Conservation (phyloP, 2,888 invertebrate species). For the Unio pictorum region DNA sequence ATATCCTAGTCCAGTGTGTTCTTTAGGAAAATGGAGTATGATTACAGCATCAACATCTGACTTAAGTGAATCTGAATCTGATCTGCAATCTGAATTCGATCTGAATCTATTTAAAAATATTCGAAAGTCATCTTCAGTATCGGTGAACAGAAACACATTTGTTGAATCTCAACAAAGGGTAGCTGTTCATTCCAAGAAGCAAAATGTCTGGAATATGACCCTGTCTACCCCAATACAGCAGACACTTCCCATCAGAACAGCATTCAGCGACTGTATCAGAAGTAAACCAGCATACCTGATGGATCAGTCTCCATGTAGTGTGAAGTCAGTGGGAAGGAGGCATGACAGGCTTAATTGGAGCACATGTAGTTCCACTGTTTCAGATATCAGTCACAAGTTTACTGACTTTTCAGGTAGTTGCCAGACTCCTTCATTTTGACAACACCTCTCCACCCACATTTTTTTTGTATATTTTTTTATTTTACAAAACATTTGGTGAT, state of each 20-base stretch:
- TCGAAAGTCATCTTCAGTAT: conserved; percentile 3
- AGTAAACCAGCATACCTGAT: conserved; percentile 13
- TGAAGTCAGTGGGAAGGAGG: conserved; percentile 20
- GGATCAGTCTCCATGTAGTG: conserved; percentile 14
- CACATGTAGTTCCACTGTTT: not conserved
- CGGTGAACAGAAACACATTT: not conserved
- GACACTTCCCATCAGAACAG: conserved; percentile 21
- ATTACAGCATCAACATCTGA: no score
- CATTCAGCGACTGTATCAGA: conserved; percentile 36
- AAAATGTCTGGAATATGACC: conserved; percentile 11
- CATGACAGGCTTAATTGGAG: not conserved
- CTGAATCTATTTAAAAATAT: conserved; percentile 28
- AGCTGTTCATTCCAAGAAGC: conserved; percentile 3
- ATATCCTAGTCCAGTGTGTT: no score
- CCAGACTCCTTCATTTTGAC: no score
- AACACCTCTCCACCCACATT: no score
- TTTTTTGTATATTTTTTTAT: no score
- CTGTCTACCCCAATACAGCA: conserved; percentile 10
- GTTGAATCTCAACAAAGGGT: not conserved
- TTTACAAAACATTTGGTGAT: no score
- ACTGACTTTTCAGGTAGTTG: not conserved
- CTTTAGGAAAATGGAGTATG: no score
- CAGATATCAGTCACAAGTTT: conserved; percentile 3
- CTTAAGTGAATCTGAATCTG: conserved; percentile 6
- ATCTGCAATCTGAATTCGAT: conserved; percentile 48